A percentile compares a stretch with the other conserved stretches of the same genome.
Conservation (phyloP, 2,113 vertebrate genomes). For the Megalops atlanticus region DNA sequence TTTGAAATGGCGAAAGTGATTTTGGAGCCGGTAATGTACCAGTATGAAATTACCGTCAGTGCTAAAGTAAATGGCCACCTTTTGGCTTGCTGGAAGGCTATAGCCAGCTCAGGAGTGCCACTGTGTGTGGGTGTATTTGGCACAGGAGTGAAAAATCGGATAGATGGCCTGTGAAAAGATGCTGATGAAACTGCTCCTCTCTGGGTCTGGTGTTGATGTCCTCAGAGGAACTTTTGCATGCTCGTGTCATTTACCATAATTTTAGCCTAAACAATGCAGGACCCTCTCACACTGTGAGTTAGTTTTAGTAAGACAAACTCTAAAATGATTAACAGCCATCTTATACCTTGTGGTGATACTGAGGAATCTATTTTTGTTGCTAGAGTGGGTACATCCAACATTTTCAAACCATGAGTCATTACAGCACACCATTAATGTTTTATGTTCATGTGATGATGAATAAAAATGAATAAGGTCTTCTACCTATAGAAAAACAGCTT, state of each 20-base stretch:
- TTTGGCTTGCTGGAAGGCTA: neutral
- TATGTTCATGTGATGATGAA: neutral
- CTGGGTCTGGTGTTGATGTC: neutral
- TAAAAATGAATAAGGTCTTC: neutral
- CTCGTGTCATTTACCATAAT: neutral
- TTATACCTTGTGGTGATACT: neutral
- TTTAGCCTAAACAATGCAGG: neutral
- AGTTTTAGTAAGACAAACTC: neutral
- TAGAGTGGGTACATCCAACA: neutral
- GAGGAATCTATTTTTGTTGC: neutral
- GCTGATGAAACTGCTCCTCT: neutral
- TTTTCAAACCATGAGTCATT: neutral
- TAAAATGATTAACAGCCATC: neutral
- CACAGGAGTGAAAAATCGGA: neutral
- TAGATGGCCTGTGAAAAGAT: neutral
- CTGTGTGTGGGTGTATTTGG: neutral
- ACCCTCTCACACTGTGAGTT: neutral
- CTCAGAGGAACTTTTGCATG: neutral
- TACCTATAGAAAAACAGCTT: neutral
- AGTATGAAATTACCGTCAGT: slow-evolving; percentile 13
- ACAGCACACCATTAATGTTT: neutral
- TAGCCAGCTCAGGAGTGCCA: neutral
- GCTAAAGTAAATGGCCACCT: slow-evolving; percentile 13
- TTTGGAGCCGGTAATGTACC: slow-evolving; percentile 18
- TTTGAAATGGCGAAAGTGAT: slow-evolving; percentile 21